phyloP scores from a whole-genome alignment of 2,113 vertebrate genomes.

The Osmerus mordax region DNA sequence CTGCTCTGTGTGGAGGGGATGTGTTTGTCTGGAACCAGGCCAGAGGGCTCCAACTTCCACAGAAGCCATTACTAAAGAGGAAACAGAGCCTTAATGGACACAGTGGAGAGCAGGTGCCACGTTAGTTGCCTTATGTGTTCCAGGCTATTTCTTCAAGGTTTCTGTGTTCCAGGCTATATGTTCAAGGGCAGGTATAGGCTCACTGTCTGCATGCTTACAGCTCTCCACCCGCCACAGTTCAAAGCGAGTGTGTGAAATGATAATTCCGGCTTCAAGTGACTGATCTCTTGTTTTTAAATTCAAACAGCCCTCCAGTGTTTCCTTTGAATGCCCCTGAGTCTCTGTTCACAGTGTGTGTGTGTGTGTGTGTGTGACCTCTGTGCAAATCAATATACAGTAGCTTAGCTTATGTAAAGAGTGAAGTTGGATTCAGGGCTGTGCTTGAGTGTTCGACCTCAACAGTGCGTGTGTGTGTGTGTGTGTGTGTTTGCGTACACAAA shows the following conservation, averaged over 20 bases:
- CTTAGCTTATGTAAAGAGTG: background rate
- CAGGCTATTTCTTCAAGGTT: slow-evolving; percentile 39
- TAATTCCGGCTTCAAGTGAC: slow-evolving; percentile 52
- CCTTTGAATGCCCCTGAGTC: slow-evolving; percentile 34
- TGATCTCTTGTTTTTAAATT: slow-evolving; percentile 54
- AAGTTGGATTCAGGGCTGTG: background rate
- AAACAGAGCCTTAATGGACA: too few relatives aligned
- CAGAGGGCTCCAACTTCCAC: background rate
- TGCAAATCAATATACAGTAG: background rate
- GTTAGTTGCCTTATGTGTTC: slow-evolving; percentile 30
- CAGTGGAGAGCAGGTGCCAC: slow-evolving; percentile 3
- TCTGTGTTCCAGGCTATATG: slow-evolving; percentile 16
- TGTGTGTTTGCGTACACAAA: background rate
- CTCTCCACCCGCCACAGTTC: slow-evolving; percentile 36
- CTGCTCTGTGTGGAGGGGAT: too few relatives aligned
- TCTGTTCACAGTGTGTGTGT: background rate
- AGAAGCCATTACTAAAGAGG: too few relatives aligned
- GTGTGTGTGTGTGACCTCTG: background rate
- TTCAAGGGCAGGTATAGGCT: slow-evolving; percentile 58
- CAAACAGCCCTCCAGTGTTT: slow-evolving; percentile 30
- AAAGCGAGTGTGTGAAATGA: slow-evolving; percentile 53
- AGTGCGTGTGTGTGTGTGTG: background rate
- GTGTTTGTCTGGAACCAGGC: slow-evolving; percentile 10
- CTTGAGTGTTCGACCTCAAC: background rate
- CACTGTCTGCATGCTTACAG: slow-evolving; percentile 46